phyloP scores from a whole-genome alignment of 2,888 invertebrate species.

The Lathronympha strigana region DNA sequence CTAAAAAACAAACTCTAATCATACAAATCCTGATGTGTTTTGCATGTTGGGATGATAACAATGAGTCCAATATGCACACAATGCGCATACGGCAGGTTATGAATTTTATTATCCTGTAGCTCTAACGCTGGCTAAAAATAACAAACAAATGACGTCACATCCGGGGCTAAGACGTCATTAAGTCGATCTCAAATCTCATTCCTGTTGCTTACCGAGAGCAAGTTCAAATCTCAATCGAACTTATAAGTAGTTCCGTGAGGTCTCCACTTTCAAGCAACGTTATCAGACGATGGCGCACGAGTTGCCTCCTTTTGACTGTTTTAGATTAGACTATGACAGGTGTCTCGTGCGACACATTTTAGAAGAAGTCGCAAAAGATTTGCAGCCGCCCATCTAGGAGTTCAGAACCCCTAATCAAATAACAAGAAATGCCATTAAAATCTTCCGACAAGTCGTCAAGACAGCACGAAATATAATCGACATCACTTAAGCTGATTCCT shows the following conservation, averaged over 20 bases:
- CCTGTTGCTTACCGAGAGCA: conserved; percentile 26
- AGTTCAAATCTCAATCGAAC: neutral
- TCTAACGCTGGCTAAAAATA: conserved; percentile 42
- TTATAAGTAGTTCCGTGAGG: neutral
- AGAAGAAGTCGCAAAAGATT: too few species aligned
- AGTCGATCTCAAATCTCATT: conserved; percentile 32
- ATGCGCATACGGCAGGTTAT: conserved; percentile 36
- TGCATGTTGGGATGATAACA: conserved; percentile 8
- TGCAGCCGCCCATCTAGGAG: too few species aligned
- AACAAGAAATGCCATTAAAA: too few species aligned
- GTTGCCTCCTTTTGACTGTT: too few species aligned
- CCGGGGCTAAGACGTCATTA: conserved; percentile 57
- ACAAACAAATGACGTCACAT: conserved; percentile 51
- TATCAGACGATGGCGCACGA: too few species aligned
- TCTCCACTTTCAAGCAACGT: too few species aligned
- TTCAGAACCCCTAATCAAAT: too few species aligned
- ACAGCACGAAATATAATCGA: too few species aligned
- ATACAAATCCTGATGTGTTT: neutral
- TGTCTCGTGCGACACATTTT: too few species aligned
- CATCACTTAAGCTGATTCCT: too few species aligned
- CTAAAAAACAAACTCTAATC: neutral
- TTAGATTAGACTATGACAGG: too few species aligned
- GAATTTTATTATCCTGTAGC: conserved; percentile 34
- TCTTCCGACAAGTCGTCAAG: too few species aligned
- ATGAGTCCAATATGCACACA: conserved; percentile 39